Evolutionary conservation across 2,113 vertebrate genomes (phyloP).

Genomic region (Tachycineta bicolor): DNA sequence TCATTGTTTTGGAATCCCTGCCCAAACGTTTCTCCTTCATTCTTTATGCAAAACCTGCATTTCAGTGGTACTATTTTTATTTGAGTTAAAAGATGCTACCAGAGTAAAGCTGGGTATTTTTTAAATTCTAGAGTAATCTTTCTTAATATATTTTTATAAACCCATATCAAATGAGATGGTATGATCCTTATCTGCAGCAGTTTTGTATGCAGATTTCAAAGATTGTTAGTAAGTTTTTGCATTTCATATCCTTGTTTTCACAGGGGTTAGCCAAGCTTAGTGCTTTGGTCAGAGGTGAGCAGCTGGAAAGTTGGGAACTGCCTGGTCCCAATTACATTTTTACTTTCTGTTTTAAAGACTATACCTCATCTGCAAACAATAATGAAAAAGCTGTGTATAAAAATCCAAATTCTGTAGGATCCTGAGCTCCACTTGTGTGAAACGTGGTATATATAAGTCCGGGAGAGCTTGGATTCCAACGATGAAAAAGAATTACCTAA

Average conservation of each 20-base stretch:
- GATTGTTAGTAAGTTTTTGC: background rate
- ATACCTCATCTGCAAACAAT: background rate
- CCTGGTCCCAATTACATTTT: background rate
- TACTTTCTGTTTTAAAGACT: background rate
- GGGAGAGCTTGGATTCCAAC: background rate
- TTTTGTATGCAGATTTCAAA: background rate
- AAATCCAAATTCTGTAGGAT: background rate
- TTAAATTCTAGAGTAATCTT: background rate
- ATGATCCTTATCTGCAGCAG: background rate
- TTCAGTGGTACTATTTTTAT: background rate
- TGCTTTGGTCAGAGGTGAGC: background rate
- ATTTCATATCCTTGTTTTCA: background rate
- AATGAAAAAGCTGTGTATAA: background rate
- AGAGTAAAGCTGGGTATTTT: background rate
- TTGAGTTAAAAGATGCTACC: background rate
- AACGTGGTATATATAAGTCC: background rate
- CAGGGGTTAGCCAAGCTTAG: background rate
- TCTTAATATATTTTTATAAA: background rate
- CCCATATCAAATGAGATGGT: background rate
- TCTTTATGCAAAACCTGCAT: background rate
- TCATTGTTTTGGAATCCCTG: background rate
- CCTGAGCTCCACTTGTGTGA: background rate
- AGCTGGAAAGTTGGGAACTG: background rate
- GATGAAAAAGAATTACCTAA: background rate
- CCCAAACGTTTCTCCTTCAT: background rate